phyloP scores from a whole-genome alignment of 1,140 invertebrate species.

The Papilio machaon region DNA sequence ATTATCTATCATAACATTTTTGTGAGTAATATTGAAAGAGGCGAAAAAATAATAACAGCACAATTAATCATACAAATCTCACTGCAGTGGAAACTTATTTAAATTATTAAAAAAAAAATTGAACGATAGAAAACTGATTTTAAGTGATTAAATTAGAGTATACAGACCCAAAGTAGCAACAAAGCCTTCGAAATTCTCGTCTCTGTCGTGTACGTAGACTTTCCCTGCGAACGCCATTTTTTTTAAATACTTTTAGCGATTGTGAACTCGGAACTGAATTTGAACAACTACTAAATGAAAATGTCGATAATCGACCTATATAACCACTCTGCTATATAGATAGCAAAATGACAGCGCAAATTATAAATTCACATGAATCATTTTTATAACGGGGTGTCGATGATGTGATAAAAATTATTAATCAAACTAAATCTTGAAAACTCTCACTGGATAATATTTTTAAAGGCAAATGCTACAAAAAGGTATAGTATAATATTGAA shows the following conservation, averaged over 20 bases:
- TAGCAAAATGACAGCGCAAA: neutral
- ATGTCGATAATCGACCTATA: neutral
- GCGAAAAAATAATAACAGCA: no score
- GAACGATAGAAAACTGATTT: no score
- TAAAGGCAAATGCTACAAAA: no score
- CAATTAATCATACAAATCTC: no score
- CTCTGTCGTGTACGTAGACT: constrained; percentile 43
- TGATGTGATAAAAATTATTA: neutral
- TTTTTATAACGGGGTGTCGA: neutral
- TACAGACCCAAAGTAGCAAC: constrained; percentile 43
- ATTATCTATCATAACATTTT: no score
- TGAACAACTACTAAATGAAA: neutral
- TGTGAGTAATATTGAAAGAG: no score
- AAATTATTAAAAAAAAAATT: no score
- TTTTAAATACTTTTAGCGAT: neutral
- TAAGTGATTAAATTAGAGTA: no score
- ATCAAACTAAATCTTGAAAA: no score
- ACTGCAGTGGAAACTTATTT: no score
- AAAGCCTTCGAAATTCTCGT: constrained; percentile 53
- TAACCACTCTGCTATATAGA: neutral
- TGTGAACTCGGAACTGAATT: neutral
- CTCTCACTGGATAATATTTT: no score
- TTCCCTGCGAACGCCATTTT: constrained; percentile 51
- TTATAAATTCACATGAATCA: neutral
- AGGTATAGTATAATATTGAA: no score